phyloP scores from a whole-genome alignment of 1,140 invertebrate species.

The Drosophila murphyi region DNA sequence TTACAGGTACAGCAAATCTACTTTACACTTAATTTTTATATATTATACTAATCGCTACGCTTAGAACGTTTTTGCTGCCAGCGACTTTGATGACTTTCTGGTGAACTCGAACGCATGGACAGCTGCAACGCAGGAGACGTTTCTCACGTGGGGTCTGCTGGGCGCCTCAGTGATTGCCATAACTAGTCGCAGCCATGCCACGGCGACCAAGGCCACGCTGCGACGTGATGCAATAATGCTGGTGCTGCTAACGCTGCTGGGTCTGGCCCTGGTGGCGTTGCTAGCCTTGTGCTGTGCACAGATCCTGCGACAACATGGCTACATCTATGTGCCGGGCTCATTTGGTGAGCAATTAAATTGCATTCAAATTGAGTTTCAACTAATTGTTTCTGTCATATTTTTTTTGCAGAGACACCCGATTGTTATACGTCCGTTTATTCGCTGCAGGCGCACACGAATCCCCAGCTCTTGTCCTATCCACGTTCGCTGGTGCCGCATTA shows the following conservation, averaged over 20 bases:
- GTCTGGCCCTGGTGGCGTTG: slow-evolving; percentile 90
- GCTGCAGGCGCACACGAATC: slow-evolving; percentile 84
- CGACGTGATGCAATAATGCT: slow-evolving; percentile 92
- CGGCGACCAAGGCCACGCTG: slow-evolving; percentile 88
- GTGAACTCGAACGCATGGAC: slow-evolving; percentile 94
- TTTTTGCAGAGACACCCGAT: slow-evolving; percentile 88
- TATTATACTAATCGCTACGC: slow-evolving; percentile 48
- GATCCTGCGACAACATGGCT: slow-evolving; percentile 89
- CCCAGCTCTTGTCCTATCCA: slow-evolving; percentile 79
- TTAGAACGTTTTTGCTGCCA: slow-evolving; percentile 90
- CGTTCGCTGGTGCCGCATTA: slow-evolving; percentile 76
- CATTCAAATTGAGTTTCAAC: not conserved
- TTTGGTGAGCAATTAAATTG: slow-evolving; percentile 88
- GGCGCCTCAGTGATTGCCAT: slow-evolving; percentile 93
- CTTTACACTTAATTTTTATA: not conserved
- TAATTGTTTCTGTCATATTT: not conserved
- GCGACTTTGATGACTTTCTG: slow-evolving; percentile 93
- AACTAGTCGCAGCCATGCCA: slow-evolving; percentile 88
- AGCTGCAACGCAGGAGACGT: slow-evolving; percentile 93
- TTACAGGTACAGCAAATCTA: slow-evolving; percentile 53
- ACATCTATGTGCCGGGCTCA: slow-evolving; percentile 91
- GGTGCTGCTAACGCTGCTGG: slow-evolving; percentile 90
- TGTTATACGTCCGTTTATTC: slow-evolving; percentile 87
- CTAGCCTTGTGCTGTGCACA: slow-evolving; percentile 92
- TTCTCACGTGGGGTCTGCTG: slow-evolving; percentile 95